A percentile compares a stretch with the other conserved stretches of the same genome.
Conservation (phyloP, 1,140 invertebrate genomes). For the Pristionchus pacificus region DNA sequence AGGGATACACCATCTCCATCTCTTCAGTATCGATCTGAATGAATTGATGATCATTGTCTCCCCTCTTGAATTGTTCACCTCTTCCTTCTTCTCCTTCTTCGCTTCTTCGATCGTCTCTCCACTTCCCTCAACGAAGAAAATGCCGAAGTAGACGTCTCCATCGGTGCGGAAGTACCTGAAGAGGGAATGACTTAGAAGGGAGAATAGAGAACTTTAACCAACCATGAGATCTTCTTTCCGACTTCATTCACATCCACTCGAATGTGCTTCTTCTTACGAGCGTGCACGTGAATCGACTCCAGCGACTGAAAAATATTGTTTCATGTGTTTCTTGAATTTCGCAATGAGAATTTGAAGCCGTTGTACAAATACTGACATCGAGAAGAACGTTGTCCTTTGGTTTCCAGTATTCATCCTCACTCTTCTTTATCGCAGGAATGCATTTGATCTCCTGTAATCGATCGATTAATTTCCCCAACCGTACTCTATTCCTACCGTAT, state of each 20-base stretch:
- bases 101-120: background rate
- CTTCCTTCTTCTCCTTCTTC: slow-evolving; percentile 17
- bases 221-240: slow-evolving; percentile 42
- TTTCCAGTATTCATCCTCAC: slow-evolving; percentile 41
- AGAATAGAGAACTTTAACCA: background rate
- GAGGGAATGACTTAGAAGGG: background rate
- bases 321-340: background rate
- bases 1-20: slow-evolving; percentile 54
- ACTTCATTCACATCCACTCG: slow-evolving; percentile 38
- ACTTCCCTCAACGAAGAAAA: slow-evolving; percentile 45
- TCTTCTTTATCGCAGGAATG: slow-evolving; percentile 39
- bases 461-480: background rate
- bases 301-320: slow-evolving; percentile 16
- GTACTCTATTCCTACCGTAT: slow-evolving; percentile 32
- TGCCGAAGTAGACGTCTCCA: slow-evolving; percentile 53
- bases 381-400: slow-evolving; percentile 36
- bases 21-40: slow-evolving; percentile 19
- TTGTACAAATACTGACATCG: no score
- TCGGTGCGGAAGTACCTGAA: slow-evolving; percentile 49
- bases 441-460: slow-evolving; percentile 45
- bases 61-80: no score
- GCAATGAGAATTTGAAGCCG: background rate
- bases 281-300: slow-evolving; percentile 41
- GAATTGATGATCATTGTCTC: no score
- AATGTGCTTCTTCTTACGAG: slow-evolving; percentile 44